Base-by-base conservation (phyloP, 2,888 invertebrate genomes). In the Tiphia femorata region DNA sequence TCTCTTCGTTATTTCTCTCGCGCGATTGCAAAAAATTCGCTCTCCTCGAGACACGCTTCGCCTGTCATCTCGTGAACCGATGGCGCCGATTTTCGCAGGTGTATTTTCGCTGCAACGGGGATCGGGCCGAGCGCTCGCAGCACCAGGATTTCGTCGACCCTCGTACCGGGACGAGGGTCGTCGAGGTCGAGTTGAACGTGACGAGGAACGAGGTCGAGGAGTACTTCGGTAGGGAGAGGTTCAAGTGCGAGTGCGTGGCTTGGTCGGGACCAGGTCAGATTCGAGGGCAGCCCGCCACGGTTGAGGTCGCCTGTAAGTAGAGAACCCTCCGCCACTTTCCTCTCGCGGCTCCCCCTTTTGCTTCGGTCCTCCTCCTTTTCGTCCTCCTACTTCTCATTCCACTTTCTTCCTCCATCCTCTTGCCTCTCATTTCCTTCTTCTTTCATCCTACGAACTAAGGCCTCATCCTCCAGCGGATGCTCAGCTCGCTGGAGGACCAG, bases 261-360 rank as follows among this genome's bases (percentile, higher is more conserved):
- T 95, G 95, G 92, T 93, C 92, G 57, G 92, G 93, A 67, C 87
- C 92, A 54, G 94, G 94, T 23, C 90, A 91, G 67, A 92, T 94
- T 71, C 89, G 91, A 76, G 96, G 96, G 82, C 93, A 92, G 77
- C 88, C 92, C 4, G 96, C 96, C 44, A 88, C 90, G 44, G 90
- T 98, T 56, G 93, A 94, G 84, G 89, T 95, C 75, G 96, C 97
- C 79, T 95, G 97, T 97, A 86, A 96, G 97, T 96, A 67, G 52
- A 55, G 58, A 64, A 62, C 56, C 40, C 62, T 37, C 30, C 57
- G 17, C 40, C 40, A 50, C 23, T 20, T 7, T 16, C 43, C 7
- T 12, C 41, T 59, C 49, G 51, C 43, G 56, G 23, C 35, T 21
- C 29, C 33, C 43, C 25, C 14, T 8, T 8, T 12, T 14, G 33